Evolutionary conservation across 1,140 invertebrate species (phyloP), one percentile per base, ranked within the genome.

Genomic region (Ceratitis capitata): DNA sequence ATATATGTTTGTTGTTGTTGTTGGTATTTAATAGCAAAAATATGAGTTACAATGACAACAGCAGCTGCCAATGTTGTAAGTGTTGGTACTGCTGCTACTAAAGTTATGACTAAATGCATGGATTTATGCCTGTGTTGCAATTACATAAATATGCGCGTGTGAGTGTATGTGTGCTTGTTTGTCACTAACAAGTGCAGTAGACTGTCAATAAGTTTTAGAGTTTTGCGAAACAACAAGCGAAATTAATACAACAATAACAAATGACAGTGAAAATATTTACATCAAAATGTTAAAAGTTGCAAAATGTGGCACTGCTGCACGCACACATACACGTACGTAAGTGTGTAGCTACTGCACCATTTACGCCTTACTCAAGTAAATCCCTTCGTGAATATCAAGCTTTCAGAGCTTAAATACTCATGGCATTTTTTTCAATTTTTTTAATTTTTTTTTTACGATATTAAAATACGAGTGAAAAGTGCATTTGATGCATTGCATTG

Each of bases 31-130:
- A 32, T 47, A 45, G 39, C 19, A 45, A 45, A 78, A 78, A 35
- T 78, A 47, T 78, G 69, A 78, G 69, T 78, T 45, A 78, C 35
- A 78, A 45, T 78, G 69, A 78, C 39, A 78, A 23, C 69, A 78
- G 69, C 35, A 45, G 39, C 35, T 26, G 56, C 51, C 16, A 53
- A 53, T 19, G 51, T 53, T 53, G n/a, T 53, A 19, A 53, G 51
- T 53, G 51, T n/a, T n/a, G n/a, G n/a, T n/a, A n/a, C n/a, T 56
- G 51, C n/a, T 56, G 51, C 61, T 16, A 69, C 61, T 9, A 56
- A 56, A 56, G 51, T 56, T 56, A 56, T 56, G 51, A 56, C 19
- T 7, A n/a, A 56, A n/a, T 56, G 49, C 49, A 53, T 53, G 49
- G 49, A 53, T 53, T 53, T 53, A 64, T 64, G 29, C 10, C 14